Conservation (phyloP, 2,797 vertebrate genomes). For the Pelochelys cantorii region DNA sequence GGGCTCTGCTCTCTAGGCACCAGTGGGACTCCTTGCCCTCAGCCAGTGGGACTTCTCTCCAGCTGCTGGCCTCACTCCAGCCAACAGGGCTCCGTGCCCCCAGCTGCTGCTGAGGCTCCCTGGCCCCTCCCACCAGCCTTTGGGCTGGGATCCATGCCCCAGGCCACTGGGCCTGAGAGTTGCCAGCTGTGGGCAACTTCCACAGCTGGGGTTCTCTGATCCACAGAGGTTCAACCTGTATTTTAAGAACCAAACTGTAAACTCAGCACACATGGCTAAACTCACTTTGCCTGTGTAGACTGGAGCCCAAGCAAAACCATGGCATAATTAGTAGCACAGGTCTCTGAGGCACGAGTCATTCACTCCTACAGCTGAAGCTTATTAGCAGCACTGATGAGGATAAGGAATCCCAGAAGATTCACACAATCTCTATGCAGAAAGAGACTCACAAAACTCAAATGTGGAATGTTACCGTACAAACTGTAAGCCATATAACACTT, state of each 20-base stretch:
- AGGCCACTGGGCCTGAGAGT: no score
- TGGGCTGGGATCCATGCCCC: no score
- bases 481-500: neutral
- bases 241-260: neutral
- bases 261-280: neutral
- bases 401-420: neutral
- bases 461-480: neutral
- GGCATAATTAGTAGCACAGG: neutral
- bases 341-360: neutral
- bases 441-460: neutral
- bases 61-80: no score
- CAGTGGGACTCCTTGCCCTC: no score
- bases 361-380: slow-evolving; percentile 1
- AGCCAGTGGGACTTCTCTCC: no score
- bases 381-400: neutral
- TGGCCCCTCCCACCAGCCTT: no score
- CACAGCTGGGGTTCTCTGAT: no score
- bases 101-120: no score
- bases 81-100: no score
- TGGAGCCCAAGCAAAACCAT: neutral
- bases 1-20: no score
- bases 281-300: neutral
- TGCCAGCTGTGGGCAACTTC: no score
- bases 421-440: neutral
- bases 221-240: neutral